A percentile compares a stretch with the other conserved stretches of the same genome.
Evolutionary conservation across 1,140 invertebrate species (phyloP).

Genomic region (Drosophila teissieri): DNA sequence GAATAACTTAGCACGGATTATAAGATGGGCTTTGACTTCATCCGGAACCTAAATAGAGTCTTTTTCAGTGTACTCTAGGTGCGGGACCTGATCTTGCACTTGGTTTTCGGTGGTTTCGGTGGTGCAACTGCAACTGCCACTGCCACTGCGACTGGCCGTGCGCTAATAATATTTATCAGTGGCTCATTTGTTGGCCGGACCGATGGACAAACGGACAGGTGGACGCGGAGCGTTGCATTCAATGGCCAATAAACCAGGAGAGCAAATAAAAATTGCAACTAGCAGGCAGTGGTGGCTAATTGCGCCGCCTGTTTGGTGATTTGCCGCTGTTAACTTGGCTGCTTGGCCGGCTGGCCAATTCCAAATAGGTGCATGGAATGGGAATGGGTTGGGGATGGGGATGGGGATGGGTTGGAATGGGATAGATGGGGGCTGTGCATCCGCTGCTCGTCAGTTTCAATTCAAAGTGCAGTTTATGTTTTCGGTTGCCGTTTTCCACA

Average conservation of each 20-base stretch:
- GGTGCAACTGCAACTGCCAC: slow-evolving; percentile 10
- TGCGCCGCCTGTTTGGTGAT: slow-evolving; percentile 49
- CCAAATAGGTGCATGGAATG: slow-evolving; percentile 9
- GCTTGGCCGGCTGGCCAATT: slow-evolving; percentile 10
- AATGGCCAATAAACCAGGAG: slow-evolving; percentile 72
- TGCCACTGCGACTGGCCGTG: slow-evolving; percentile 48
- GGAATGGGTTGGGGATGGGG: not conserved
- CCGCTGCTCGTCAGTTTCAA: slow-evolving; percentile 74
- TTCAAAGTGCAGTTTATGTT: slow-evolving; percentile 33
- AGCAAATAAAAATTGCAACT: slow-evolving; percentile 64
- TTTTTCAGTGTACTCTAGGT: slow-evolving; percentile 9
- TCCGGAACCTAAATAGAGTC: not conserved
- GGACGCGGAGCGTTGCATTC: slow-evolving; percentile 23
- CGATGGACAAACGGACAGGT: slow-evolving; percentile 3
- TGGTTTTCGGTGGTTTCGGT: slow-evolving; percentile 21
- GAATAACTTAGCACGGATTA: too few relatives aligned
- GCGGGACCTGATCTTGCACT: slow-evolving; percentile 21
- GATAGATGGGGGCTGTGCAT: slow-evolving; percentile 56
- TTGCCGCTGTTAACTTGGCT: slow-evolving; percentile 48
- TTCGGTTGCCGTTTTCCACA: slow-evolving; percentile 58
- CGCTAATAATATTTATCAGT: slow-evolving; percentile 83
- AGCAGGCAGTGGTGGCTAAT: slow-evolving; percentile 50
- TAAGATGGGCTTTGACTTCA: too few relatives aligned
- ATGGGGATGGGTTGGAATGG: not conserved
- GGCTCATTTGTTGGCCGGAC: slow-evolving; percentile 79